Conservation (phyloP, 2,797 vertebrate genomes). For the Platyrinchus mystaceus region DNA sequence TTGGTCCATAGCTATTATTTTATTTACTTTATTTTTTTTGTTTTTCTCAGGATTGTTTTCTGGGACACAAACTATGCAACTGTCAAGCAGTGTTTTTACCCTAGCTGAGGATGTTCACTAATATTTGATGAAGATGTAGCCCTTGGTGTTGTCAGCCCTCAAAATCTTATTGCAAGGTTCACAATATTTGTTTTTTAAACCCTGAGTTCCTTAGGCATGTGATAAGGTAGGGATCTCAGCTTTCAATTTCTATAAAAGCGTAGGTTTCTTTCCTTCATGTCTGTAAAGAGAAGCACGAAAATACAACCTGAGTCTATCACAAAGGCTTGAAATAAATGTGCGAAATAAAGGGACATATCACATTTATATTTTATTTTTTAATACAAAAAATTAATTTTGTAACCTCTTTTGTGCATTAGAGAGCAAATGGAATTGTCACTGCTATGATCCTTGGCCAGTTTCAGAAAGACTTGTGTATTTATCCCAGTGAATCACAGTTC, state of each 20-base stretch:
- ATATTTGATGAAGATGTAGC: conserved; percentile 46
- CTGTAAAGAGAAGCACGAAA: neutral
- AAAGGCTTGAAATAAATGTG: neutral
- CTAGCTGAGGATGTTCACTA: neutral
- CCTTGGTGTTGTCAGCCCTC: neutral
- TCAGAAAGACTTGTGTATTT: neutral
- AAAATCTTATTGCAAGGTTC: neutral
- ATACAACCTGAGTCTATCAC: neutral
- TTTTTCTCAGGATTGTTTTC: neutral
- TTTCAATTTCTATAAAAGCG: neutral
- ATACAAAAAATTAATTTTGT: neutral
- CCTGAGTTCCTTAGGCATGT: conserved; percentile 19
- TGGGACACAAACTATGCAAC: neutral
- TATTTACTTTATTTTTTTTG: neutral
- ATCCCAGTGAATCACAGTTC: neutral
- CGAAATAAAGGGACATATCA: neutral
- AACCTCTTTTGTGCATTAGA: neutral
- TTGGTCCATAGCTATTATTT: neutral
- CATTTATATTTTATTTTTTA: neutral
- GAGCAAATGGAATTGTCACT: neutral
- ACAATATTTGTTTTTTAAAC: conserved; percentile 35
- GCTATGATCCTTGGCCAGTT: neutral
- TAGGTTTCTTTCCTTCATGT: neutral
- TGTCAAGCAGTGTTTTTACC: neutral
- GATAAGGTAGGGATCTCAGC: neutral